Percentiles rank a stretch among this genome's conserved stretches.
These are phyloP conservation scores for Fragum whitleyi DNA, from an alignment of 2,888 invertebrate genomes.

Conservation along the genomic window DNA sequence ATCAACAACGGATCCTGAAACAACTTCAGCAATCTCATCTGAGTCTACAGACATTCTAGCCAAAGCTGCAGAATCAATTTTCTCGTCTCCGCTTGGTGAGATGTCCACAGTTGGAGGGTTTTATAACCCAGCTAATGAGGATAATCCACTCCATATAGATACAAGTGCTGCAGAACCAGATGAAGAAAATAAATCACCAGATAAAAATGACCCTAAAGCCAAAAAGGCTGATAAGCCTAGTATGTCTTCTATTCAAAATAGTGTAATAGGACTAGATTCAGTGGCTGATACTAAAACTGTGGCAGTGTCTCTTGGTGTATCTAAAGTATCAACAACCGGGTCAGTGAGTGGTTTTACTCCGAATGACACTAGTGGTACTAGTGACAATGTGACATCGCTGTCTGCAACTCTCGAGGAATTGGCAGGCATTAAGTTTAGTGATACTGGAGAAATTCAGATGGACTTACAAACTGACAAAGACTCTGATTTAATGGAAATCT, in stretches of 20 bases:
- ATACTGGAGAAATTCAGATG: slow-evolving; percentile 32
- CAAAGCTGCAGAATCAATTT: slow-evolving; percentile 85
- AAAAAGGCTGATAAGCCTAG: slow-evolving; percentile 18
- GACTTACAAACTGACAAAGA: slow-evolving; percentile 26
- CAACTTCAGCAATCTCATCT: slow-evolving; percentile 58
- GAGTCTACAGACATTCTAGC: slow-evolving; percentile 82
- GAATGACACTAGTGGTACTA: slow-evolving; percentile 23
- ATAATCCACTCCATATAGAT: slow-evolving; percentile 80
- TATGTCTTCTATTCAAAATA: slow-evolving; percentile 31
- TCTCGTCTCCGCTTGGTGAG: slow-evolving; percentile 71
- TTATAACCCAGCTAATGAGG: slow-evolving; percentile 81
- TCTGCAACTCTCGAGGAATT: slow-evolving; percentile 61
- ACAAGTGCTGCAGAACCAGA: slow-evolving; percentile 78
- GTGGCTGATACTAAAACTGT: slow-evolving; percentile 44
- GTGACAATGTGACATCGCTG: slow-evolving; percentile 59
- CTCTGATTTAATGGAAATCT: slow-evolving; percentile 32
- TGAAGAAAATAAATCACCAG: slow-evolving; percentile 67
- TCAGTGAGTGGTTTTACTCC: slow-evolving; percentile 35
- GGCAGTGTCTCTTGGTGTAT: slow-evolving; percentile 10
- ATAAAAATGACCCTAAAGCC: slow-evolving; percentile 33
- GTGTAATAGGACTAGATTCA: slow-evolving; percentile 49
- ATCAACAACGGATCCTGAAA: slow-evolving; percentile 66
- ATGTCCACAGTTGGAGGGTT: slow-evolving; percentile 76
- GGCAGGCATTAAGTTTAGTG: slow-evolving; percentile 56
- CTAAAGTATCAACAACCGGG: slow-evolving; percentile 24